Evolutionary conservation across 2,797 vertebrate species (phyloP), one percentile per base, ranked within the genome.

Genomic region (Gymnoscopelus braueri): DNA sequence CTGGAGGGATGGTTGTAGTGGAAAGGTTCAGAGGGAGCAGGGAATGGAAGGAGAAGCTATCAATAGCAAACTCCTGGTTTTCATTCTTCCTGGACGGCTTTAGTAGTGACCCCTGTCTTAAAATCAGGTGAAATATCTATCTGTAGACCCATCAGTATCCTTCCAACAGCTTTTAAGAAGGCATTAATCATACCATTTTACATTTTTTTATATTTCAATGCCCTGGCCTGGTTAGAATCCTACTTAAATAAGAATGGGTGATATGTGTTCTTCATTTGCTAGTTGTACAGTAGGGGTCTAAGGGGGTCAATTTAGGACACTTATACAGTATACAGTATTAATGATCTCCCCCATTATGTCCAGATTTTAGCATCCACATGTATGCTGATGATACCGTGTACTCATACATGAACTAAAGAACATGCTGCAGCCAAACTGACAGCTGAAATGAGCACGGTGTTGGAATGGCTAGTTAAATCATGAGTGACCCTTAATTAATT

Each of bases 341-440:
- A 8, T 50, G 1, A 50, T 50, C 48, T 50, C 48, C 6, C 48
- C 6, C 48, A 50, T 11, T 50, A 50, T 50, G 13, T 50, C 48
- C 48, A 50, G 48, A 50, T 50, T 11, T 50, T 50, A 14, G 48
- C 10, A 50, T 50, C 48, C 48, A 50, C 13, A 50, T 50, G 10
- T 50, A 50, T 50, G 48, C 48, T 50, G 48, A 50, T 50, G 48
- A 50, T 50, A 50, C 14, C 2, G 10, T 50, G 48, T 50, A 49
- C 12, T 3, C 47, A 49, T 49, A 13, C 47, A 49, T 2, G 47
- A 49, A 9, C 47, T 49, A 49, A 57, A 57, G 23, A 35, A 35
- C 32, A 13, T 59, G 57, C 29, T 59, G 6, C 57, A 59, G 58
- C 58, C 58, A 44, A 60, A 60, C 58, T 44, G 58, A 60, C 13